Conservation (phyloP, 2,113 vertebrate genomes). For the Emydura subglobosa region DNA sequence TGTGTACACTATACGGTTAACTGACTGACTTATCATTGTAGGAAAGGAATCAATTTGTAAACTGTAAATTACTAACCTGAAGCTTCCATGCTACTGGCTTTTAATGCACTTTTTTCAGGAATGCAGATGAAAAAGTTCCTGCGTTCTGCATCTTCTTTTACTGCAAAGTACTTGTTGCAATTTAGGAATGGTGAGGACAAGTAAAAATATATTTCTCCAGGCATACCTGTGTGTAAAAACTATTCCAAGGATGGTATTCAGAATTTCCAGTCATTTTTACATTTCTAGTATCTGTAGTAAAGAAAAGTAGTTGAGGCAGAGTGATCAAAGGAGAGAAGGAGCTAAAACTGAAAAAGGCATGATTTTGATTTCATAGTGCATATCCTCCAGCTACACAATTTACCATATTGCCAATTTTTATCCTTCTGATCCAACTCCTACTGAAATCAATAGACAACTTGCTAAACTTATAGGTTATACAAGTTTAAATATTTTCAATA, state of each 20-base stretch:
- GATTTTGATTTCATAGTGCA: neutral
- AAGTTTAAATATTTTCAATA: neutral
- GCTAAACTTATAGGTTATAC: neutral
- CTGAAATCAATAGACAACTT: neutral
- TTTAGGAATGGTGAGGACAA: slow-evolving; percentile 66
- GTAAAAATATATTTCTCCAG: slow-evolving; percentile 71
- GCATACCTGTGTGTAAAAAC: slow-evolving; percentile 47
- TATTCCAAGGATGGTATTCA: slow-evolving; percentile 40
- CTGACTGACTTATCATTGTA: slow-evolving; percentile 25
- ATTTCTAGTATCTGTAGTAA: neutral
- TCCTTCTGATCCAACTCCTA: neutral
- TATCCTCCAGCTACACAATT: neutral
- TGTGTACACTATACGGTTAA: neutral
- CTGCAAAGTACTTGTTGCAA: slow-evolving; percentile 48
- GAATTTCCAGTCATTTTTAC: slow-evolving; percentile 12
- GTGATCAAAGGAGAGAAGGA: neutral
- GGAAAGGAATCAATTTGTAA: slow-evolving; percentile 35
- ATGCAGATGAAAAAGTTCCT: slow-evolving; percentile 17
- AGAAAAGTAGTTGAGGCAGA: neutral
- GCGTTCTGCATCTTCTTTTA: slow-evolving; percentile 33
- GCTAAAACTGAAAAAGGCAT: neutral
- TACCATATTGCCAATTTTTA: neutral
- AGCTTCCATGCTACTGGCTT: slow-evolving; percentile 10
- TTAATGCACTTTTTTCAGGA: slow-evolving; percentile 48
- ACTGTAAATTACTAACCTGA: slow-evolving; percentile 44